phyloP scores from a whole-genome alignment of 2,113 vertebrate species.

The Rattus norvegicus region DNA sequence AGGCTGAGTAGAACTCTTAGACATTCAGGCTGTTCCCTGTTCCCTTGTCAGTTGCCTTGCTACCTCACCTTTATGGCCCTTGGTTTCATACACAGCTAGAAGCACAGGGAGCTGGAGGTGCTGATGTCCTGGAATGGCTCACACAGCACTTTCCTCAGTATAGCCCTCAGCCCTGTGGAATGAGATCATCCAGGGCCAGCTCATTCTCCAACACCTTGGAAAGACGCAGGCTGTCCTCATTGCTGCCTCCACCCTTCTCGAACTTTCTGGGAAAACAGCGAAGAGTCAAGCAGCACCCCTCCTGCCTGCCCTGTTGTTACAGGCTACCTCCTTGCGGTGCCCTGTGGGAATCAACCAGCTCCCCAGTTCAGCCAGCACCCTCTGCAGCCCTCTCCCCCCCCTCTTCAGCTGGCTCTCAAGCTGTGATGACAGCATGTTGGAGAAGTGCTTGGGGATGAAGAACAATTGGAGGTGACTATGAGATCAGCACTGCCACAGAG shows the following conservation, averaged over 20 bases:
- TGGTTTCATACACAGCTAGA: constrained; percentile 96
- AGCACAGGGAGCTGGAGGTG: constrained; percentile 96
- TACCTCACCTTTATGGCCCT: constrained; percentile 92
- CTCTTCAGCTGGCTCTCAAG: constrained; percentile 97
- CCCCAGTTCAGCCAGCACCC: constrained; percentile 93
- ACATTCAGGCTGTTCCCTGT: constrained; percentile 91
- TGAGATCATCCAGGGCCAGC: constrained; percentile 95
- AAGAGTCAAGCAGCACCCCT: constrained; percentile 92
- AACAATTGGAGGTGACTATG: constrained; percentile 81
- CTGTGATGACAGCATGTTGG: constrained; percentile 96
- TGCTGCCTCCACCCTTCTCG: constrained; percentile 93
- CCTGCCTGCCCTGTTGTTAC: constrained; percentile 92
- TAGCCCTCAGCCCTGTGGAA: constrained; percentile 86
- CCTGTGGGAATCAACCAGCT: constrained; percentile 96
- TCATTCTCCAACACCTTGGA: constrained; percentile 97
- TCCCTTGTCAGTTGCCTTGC: constrained; percentile 94
- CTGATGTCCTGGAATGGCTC: constrained; percentile 94
- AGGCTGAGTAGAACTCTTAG: constrained; percentile 93
- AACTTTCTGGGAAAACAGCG: constrained; percentile 97
- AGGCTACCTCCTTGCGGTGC: constrained; percentile 96
- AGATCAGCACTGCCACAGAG: constrained; percentile 95
- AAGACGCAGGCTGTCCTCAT: constrained; percentile 95
- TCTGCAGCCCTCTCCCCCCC: constrained; percentile 93
- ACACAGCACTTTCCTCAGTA: constrained; percentile 91
- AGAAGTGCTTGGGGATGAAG: constrained; percentile 96